phyloP scores from a whole-genome alignment of 1,140 invertebrate genomes.

The Anastrepha ludens region DNA sequence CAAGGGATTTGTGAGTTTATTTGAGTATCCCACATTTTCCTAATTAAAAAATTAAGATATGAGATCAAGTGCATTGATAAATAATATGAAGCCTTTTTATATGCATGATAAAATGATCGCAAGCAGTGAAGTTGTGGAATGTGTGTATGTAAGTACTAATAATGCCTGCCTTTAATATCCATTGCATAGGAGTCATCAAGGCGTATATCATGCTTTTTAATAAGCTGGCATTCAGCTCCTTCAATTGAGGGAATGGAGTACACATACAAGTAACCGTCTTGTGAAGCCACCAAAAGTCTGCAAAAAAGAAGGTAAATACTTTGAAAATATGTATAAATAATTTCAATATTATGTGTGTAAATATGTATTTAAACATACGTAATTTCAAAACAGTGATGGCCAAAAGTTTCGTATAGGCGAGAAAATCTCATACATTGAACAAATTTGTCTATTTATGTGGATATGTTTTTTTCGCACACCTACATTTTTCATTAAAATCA shows the following conservation, averaged over 20 bases:
- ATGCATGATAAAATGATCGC: background rate
- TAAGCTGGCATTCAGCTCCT: slow-evolving; percentile 91
- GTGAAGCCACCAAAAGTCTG: slow-evolving; percentile 86
- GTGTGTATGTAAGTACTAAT: slow-evolving; percentile 54
- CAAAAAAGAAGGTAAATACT: slow-evolving; percentile 43
- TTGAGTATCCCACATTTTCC: background rate
- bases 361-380: too few relatives aligned
- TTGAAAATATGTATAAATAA: too few relatives aligned
- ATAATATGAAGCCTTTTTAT: too few relatives aligned
- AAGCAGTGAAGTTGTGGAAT: slow-evolving; percentile 32
- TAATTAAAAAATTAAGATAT: background rate
- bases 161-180: slow-evolving; percentile 70
- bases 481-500: too few relatives aligned
- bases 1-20: slow-evolving; percentile 14
- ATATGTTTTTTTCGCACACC: too few relatives aligned
- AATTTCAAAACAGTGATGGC: too few relatives aligned
- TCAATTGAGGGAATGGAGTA: slow-evolving; percentile 92
- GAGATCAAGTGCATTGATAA: too few relatives aligned
- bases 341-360: too few relatives aligned
- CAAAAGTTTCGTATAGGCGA: too few relatives aligned
- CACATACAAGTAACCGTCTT: slow-evolving; percentile 93
- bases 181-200: slow-evolving; percentile 70
- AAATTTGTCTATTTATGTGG: too few relatives aligned
- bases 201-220: slow-evolving; percentile 75
- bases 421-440: too few relatives aligned